Evolutionary conservation across 2,113 vertebrate genomes (phyloP).

Genomic region (Lophius piscatorius): DNA sequence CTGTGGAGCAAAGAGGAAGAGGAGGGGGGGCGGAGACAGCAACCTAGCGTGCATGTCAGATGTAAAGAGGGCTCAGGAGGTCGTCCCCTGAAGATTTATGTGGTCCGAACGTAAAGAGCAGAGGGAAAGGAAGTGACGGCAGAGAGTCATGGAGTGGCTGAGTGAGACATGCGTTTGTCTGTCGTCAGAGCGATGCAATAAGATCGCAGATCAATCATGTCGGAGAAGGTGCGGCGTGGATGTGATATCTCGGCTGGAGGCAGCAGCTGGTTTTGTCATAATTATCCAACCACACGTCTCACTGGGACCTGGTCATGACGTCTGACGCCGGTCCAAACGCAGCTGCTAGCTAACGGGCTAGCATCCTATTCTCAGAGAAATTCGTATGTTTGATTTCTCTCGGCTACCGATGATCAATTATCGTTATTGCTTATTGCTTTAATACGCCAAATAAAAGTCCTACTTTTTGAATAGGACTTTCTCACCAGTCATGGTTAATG

Average conservation of each 20-base stretch:
- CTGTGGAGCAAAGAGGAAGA: conserved; percentile 35
- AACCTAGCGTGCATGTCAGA: conserved; percentile 58
- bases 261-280: neutral
- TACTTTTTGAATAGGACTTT: no score
- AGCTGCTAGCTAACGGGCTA: no score
- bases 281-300: conserved; percentile 12
- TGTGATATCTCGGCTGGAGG: conserved; percentile 2
- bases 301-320: no score
- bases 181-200: conserved; percentile 45
- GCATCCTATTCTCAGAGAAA: no score
- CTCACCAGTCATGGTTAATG: no score
- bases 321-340: no score
- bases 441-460: no score
- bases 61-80: conserved; percentile 61
- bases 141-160: conserved; percentile 22
- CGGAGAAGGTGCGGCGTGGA: conserved; percentile 11
- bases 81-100: conserved; percentile 57
- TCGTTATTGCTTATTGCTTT: no score
- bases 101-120: conserved; percentile 32
- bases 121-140: conserved; percentile 23
- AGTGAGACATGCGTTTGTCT: conserved; percentile 42
- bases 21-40: conserved; percentile 26
- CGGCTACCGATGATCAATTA: no score
- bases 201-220: conserved; percentile 36
- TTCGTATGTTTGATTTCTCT: no score